These are phyloP conservation scores for Pangasianodon gigas DNA, from an alignment of 2,113 vertebrate species.

Conservation along the genomic window DNA sequence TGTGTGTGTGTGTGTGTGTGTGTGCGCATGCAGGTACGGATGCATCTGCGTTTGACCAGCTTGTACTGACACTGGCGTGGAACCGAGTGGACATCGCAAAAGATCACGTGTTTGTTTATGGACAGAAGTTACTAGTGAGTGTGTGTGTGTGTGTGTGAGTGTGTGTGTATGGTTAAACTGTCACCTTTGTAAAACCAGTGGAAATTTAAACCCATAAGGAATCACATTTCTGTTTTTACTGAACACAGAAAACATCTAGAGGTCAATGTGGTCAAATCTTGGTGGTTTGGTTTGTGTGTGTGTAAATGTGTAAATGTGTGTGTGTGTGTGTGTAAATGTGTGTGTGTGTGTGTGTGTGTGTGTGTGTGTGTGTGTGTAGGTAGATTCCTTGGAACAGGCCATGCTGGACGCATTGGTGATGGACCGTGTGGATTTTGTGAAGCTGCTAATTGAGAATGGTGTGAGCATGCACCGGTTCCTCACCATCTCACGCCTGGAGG, in stretches of 20 bases:
- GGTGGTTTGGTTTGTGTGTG: neutral
- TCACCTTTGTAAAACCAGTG: constrained; percentile 19
- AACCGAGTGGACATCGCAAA: constrained; percentile 98
- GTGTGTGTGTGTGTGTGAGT: constrained; percentile 40
- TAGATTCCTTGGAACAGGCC: constrained; percentile 95
- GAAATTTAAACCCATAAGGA: constrained; percentile 6
- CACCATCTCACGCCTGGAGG: constrained; percentile 93
- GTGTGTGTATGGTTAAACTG: constrained; percentile 34
- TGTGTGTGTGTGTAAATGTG: constrained; percentile 66
- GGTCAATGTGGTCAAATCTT: neutral
- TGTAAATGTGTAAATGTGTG: constrained; percentile 56
- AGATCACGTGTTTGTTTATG: constrained; percentile 98
- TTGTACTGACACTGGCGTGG: constrained; percentile 96
- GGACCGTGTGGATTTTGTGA: constrained; percentile 98
- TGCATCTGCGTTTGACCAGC: constrained; percentile 93
- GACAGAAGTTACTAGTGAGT: constrained; percentile 92
- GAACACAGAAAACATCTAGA: neutral
- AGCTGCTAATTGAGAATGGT: constrained; percentile 96
- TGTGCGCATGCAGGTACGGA: constrained; percentile 83
- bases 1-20: constrained; percentile 49
- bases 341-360: constrained; percentile 56
- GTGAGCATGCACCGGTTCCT: constrained; percentile 99
- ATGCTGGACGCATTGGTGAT: constrained; percentile 98
- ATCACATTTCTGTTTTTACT: constrained; percentile 29
- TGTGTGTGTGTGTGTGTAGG: constrained; percentile 71